phyloP scores from a whole-genome alignment of 1,140 invertebrate genomes.

The Halotydeus destructor region DNA sequence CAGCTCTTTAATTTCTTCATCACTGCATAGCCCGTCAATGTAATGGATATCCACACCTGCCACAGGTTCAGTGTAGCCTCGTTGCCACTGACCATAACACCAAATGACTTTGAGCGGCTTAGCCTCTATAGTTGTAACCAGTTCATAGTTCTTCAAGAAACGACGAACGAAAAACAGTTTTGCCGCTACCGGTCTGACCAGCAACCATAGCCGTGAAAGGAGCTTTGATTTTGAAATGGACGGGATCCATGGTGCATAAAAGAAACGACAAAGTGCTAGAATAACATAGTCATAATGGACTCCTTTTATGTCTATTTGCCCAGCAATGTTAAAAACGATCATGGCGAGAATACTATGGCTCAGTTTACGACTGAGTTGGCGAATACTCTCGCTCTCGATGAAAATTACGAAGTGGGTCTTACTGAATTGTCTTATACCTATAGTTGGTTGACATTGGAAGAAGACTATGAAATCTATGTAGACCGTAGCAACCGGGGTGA shows the following conservation, averaged over 20 bases:
- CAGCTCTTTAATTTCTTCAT: not conserved
- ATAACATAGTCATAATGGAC: too few species aligned
- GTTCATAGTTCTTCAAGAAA: not conserved
- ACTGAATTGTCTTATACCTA: slow-evolving; percentile 7
- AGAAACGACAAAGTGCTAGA: too few species aligned
- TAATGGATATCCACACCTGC: not conserved
- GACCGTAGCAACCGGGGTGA: too few species aligned
- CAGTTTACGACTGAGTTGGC: too few species aligned
- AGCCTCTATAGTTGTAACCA: too few species aligned
- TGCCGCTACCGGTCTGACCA: not conserved
- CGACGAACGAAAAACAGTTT: slow-evolving; percentile 1
- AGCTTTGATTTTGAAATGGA: not conserved
- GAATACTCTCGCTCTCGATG: too few species aligned
- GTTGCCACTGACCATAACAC: slow-evolving; percentile 6
- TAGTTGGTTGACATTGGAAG: not conserved
- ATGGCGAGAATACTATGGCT: too few species aligned
- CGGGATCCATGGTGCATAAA: too few species aligned
- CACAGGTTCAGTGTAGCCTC: not conserved
- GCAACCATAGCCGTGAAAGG: slow-evolving; percentile 2
- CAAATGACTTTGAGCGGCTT: slow-evolving; percentile 3
- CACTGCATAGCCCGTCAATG: not conserved
- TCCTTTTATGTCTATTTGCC: too few species aligned
- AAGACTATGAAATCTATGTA: not conserved
- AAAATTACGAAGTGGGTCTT: slow-evolving; percentile 3
- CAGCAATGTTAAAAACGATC: too few species aligned